A percentile compares a stretch with the other conserved stretches of the same genome.
phyloP scores from a whole-genome alignment of 2,888 invertebrate genomes.

The Brachyopa scutellaris region DNA sequence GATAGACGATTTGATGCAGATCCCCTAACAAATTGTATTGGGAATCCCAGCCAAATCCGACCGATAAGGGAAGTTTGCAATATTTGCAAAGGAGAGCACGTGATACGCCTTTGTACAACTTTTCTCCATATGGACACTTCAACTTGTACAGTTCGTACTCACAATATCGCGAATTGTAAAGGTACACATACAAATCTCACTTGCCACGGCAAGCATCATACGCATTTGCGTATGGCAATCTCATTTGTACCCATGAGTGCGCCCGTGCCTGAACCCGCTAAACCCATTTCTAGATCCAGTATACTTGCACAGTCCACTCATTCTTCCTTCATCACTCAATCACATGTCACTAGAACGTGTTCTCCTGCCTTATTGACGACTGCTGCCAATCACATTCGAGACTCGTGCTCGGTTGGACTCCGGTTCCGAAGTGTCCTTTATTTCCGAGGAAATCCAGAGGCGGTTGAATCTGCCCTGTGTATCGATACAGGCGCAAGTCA shows the following conservation, averaged over 20 bases:
- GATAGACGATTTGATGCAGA: too few species aligned
- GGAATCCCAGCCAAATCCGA: too few species aligned
- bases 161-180: too few species aligned
- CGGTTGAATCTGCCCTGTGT: not conserved
- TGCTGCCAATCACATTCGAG: not conserved
- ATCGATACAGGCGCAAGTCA: not conserved
- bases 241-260: too few species aligned
- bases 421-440: not conserved
- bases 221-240: not conserved
- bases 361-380: not conserved
- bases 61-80: too few species aligned
- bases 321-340: not conserved
- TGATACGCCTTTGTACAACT: not conserved
- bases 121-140: not conserved
- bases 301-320: conserved; percentile 10
- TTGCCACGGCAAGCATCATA: not conserved
- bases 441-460: not conserved
- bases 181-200: too few species aligned
- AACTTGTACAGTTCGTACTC: too few species aligned
- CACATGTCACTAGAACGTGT: not conserved
- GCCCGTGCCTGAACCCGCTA: too few species aligned
- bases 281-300: not conserved
- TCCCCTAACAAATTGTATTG: too few species aligned
- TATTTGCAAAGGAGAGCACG: not conserved
- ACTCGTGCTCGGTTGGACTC: not conserved